Percentiles rank a stretch among this genome's conserved stretches.
Conservation (phyloP, 2,797 vertebrate genomes). For the Epinephelus malabaricus region DNA sequence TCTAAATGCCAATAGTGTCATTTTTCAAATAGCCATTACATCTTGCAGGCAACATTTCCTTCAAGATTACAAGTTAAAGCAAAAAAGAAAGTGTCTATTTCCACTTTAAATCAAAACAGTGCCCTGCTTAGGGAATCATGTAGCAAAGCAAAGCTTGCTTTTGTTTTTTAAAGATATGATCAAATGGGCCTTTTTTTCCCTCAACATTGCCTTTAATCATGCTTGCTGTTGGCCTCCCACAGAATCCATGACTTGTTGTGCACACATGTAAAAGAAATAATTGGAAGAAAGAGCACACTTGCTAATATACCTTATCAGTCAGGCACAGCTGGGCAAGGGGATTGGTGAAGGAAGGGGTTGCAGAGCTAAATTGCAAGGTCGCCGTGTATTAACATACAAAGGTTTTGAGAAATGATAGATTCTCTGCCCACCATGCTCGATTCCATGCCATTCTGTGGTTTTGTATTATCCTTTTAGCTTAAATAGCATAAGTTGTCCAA, state of each 20-base stretch:
- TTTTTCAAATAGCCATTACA: too few relatives aligned
- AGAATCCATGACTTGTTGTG: slow-evolving; percentile 79
- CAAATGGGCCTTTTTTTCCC: slow-evolving; percentile 64
- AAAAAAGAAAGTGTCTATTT: too few relatives aligned
- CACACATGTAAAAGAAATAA: slow-evolving; percentile 78
- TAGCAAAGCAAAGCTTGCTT: slow-evolving; percentile 28
- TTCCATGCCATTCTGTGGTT: slow-evolving; percentile 53
- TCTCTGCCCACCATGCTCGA: slow-evolving; percentile 61
- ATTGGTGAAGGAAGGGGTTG: slow-evolving; percentile 61
- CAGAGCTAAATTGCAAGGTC: slow-evolving; percentile 78
- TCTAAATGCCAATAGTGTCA: too few relatives aligned
- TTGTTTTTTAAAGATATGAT: slow-evolving; percentile 66
- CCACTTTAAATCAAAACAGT: slow-evolving; percentile 14
- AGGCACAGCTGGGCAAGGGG: slow-evolving; percentile 70
- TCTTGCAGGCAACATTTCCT: too few relatives aligned
- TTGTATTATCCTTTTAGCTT: slow-evolving; percentile 66
- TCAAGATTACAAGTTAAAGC: too few relatives aligned
- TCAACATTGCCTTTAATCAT: slow-evolving; percentile 68
- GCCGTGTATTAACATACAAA: slow-evolving; percentile 76
- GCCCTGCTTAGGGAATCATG: neutral
- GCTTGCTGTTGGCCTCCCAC: slow-evolving; percentile 63
- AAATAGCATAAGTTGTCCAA: slow-evolving; percentile 59
- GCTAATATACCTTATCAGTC: slow-evolving; percentile 82
- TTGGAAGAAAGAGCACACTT: slow-evolving; percentile 73
- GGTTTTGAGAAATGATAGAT: slow-evolving; percentile 71